Conservation (phyloP, 30 jellyfish, hydroid and myxozoan species). For the Sanderia malayensis region DNA sequence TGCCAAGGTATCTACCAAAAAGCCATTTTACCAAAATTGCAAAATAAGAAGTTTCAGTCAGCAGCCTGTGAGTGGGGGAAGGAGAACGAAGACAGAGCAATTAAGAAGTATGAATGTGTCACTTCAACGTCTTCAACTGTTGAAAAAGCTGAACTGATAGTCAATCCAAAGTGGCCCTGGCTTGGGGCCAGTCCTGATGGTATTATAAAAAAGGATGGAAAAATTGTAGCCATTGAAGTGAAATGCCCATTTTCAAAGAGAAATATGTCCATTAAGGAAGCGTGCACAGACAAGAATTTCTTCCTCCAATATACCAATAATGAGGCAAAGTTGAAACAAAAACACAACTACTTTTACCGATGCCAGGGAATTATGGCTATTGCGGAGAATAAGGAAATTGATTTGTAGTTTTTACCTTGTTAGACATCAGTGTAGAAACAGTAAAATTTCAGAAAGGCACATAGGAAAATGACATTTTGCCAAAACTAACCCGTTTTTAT, state of each 20-base stretch:
- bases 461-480: conserved; percentile 45
- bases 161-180: conserved; percentile 25
- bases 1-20: conserved; percentile 27
- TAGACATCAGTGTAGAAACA: conserved; percentile 38
- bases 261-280: conserved; percentile 7
- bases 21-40: conserved; percentile 20
- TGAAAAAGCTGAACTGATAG: conserved; percentile 16
- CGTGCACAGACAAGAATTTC: conserved; percentile 43
- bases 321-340: conserved; percentile 31
- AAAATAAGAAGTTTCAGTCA: conserved; percentile 11
- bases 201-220: conserved; percentile 4
- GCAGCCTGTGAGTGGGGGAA: conserved; percentile 58
- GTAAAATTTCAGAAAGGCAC: conserved; percentile 6
- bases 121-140: conserved; percentile 11
- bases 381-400: conserved; percentile 31
- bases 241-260: conserved; percentile 45
- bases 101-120: conserved; percentile 26
- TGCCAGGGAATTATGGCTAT: conserved; percentile 62
- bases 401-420: conserved; percentile 50
- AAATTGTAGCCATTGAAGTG: conserved; percentile 29
- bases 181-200: conserved; percentile 40
- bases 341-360: conserved; percentile 31
- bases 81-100: conserved; percentile 38
- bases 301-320: conserved; percentile 22
- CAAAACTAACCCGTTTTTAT: conserved; percentile 31